Conservation (phyloP, 2,113 vertebrate species). For the Melanocharis versteri region DNA sequence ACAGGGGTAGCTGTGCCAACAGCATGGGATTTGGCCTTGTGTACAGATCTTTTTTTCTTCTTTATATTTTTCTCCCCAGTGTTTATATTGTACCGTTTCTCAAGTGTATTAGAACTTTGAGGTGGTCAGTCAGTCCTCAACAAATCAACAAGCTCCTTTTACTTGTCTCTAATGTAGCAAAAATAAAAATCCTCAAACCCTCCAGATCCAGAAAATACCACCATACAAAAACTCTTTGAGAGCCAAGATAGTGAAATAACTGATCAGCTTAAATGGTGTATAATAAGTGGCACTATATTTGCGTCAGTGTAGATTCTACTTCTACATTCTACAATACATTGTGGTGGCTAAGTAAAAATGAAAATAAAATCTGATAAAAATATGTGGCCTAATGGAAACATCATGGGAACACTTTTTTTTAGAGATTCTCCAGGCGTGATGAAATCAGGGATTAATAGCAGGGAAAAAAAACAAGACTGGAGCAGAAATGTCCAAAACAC, state of each 20-base stretch:
- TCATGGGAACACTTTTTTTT: background rate
- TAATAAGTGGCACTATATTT: background rate
- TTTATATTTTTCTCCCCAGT: background rate
- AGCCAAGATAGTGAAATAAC: background rate
- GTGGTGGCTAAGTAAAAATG: background rate
- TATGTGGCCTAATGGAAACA: background rate
- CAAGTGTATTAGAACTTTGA: background rate
- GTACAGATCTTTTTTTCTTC: background rate
- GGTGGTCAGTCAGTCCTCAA: background rate
- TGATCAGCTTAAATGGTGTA: background rate
- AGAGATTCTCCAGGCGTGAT: background rate
- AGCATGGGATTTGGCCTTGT: background rate
- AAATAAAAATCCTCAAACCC: background rate
- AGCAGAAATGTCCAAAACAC: background rate
- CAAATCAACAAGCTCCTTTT: background rate
- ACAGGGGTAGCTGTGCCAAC: background rate
- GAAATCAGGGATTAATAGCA: background rate
- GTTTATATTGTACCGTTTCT: background rate
- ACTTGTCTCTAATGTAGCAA: background rate
- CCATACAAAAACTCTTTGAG: background rate
- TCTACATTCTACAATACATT: background rate
- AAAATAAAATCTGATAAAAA: background rate
- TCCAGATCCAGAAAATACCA: background rate
- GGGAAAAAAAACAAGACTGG: background rate
- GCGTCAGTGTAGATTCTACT: background rate